Evolutionary conservation across 2,888 invertebrate species (phyloP), one percentile per base, ranked within the genome.

Genomic region (Melipona bicolor): DNA sequence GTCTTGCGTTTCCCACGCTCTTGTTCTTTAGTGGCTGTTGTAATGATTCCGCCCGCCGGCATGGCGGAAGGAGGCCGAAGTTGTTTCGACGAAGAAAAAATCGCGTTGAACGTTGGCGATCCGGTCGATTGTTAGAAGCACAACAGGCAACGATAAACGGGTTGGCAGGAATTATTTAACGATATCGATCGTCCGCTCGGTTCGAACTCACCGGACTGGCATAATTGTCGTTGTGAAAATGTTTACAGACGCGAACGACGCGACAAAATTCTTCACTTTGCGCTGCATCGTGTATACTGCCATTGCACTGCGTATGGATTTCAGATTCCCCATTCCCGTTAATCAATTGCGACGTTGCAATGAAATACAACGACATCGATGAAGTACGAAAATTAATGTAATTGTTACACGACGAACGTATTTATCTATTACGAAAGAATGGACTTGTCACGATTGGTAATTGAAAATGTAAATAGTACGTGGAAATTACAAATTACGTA

Each of bases 141-240:
- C 77, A 78, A 77, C 36, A 50, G 32, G 27, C 24, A 74, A 85
- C 71, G 72, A 85, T 80, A 85, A 85, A 74, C 71, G 67, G 85
- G 79, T 79, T 79, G 85, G 54, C 71, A 15, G 61, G 80, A 85
- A 87, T 87, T 87, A 87, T 87, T 87, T n/a, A 59, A 77, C 76
- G 79, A 64, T 73, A 85, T 85, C 78, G 82, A 80, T 62, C 73
- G 56, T 4, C 32, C 24, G 72, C 15, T 32, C n/a, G 36, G 50
- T 50, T 64, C 32, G 19, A 13, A 3, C 32, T 50, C 59, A 27
- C 27, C 56, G 56, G n/a, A 17, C 19, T 61, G 56, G 27, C 43
- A 69, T 73, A 76, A 72, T 80, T 70, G 52, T 49, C 70, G 59
- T 49, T 64, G 59, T n/a, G 59, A 74, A 70, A 70, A 75, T 49